Evolutionary conservation across 2,888 invertebrate species (phyloP).

Genomic region (Formica aserva): DNA sequence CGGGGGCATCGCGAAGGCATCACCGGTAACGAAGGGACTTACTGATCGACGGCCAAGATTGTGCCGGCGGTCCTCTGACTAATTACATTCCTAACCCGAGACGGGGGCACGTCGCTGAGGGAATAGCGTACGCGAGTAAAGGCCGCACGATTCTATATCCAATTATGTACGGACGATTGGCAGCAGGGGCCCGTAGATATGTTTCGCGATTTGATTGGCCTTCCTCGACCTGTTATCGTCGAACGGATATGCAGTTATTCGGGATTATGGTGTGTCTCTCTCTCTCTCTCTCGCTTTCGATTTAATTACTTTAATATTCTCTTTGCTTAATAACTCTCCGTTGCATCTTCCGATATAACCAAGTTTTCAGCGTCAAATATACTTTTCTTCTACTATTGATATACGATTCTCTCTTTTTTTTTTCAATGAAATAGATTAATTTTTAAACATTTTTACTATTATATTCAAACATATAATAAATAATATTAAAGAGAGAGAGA

Average conservation of each 20-base stretch:
- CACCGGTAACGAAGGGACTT: slow-evolving; percentile 74
- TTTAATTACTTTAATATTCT: slow-evolving; percentile 22
- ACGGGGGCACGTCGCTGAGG: slow-evolving; percentile 50
- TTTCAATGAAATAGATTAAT: background rate
- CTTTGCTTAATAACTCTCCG: background rate
- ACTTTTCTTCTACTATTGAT: background rate
- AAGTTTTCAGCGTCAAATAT: background rate
- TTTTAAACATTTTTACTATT: background rate
- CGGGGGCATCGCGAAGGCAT: slow-evolving; percentile 54
- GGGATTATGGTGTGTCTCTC: background rate
- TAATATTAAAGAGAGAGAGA: background rate
- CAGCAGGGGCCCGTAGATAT: slow-evolving; percentile 67
- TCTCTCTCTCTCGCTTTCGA: background rate
- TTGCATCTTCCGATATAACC: background rate
- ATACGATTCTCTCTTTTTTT: background rate
- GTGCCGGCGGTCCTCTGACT: slow-evolving; percentile 79
- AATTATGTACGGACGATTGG: slow-evolving; percentile 77
- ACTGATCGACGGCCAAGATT: slow-evolving; percentile 80
- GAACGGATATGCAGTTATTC: slow-evolving; percentile 34
- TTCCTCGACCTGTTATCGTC: slow-evolving; percentile 46
- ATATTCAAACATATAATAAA: slow-evolving; percentile 3
- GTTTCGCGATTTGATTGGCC: slow-evolving; percentile 43
- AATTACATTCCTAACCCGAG: slow-evolving; percentile 83
- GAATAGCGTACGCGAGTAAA: slow-evolving; percentile 56
- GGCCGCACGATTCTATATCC: slow-evolving; percentile 71